Evolutionary conservation across 2,113 vertebrate species (phyloP), one percentile per base, ranked within the genome.

Genomic region (Pseudopodoces humilis): DNA sequence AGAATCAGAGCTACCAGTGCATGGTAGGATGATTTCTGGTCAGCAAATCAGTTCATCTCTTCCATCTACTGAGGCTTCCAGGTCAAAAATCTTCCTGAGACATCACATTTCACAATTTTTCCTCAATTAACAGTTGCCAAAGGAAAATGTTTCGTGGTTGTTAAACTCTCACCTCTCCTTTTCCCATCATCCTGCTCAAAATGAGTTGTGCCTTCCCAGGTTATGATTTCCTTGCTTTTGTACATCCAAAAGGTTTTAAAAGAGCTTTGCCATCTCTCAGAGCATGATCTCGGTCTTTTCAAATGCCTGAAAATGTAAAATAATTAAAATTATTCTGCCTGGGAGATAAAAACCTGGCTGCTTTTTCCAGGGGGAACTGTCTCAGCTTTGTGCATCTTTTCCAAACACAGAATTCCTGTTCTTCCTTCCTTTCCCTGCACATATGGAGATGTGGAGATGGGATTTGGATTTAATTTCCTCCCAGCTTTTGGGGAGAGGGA

Each of bases 401-500:
- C 46, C 63, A 58, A 39, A 27, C 19, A 3, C 6, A 3, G 9
- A 20, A 15, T 47, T 71, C 60, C 43, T 41, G 4, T 64, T 28
- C 41, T 53, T 16, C 15, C 9, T 33, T 46, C 44, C 8, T 30
- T 76, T 41, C 31, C 14, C 9, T 22, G 0, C 3, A 1, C 1
- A 2, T 10, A 1, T 12, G 60, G 22, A 31, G 58, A 18, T 10
- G 21, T 14, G 68, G 49, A 43, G 60, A 5, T 16, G 22, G n/a
- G 63, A 52, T 65, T 78, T 11, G 47, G 25, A 9, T 53, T 56
- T 18, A 3, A 31, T 21, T 49, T 59, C 7, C 3, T 28, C 31
- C 1, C 24, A 27, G 41, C 1, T 6, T 15, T 13, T 55, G 35
- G 24, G 21, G 6, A 9, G 37, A 10, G 18, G 28, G 35, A 6